Evolutionary conservation across 2,888 invertebrate genomes (phyloP).

Genomic region (Lasioglossum leucozonium): DNA sequence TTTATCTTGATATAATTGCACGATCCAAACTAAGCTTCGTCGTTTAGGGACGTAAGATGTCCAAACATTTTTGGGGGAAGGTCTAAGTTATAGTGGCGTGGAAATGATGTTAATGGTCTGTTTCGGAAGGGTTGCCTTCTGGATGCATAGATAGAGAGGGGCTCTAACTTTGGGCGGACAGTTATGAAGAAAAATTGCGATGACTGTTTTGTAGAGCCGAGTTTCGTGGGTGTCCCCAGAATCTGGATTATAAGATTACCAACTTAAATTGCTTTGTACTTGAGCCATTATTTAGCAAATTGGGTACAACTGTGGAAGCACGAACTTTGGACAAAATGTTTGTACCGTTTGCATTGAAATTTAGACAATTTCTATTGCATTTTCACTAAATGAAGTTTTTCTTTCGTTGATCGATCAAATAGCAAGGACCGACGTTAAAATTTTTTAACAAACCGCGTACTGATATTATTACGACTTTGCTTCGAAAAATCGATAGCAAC

Average conservation of each 20-base stretch:
- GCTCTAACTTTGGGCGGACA: too few relatives aligned
- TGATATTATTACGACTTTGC: too few relatives aligned
- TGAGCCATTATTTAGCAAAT: not conserved
- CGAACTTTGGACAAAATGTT: not conserved
- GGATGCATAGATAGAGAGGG: not conserved
- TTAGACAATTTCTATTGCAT: not conserved
- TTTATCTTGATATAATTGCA: conserved; percentile 33
- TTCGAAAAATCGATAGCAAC: too few relatives aligned
- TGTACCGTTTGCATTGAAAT: not conserved
- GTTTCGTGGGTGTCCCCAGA: not conserved
- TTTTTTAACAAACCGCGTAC: too few relatives aligned
- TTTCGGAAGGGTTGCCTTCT: not conserved
- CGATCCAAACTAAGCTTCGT: not conserved
- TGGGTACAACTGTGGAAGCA: not conserved
- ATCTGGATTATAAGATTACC: conserved; percentile 1
- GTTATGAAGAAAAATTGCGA: conserved; percentile 9
- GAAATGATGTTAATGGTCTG: conserved; percentile 4
- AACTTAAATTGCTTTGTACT: not conserved
- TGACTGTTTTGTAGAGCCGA: not conserved
- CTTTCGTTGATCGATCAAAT: not conserved
- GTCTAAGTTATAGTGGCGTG: not conserved
- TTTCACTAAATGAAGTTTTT: not conserved
- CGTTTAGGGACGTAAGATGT: conserved; percentile 12
- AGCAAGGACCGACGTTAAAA: too few relatives aligned
- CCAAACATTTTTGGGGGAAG: conserved; percentile 14